These are phyloP conservation scores for Gavialis gangeticus DNA, from an alignment of 2,113 vertebrate species.

Conservation along the genomic window DNA sequence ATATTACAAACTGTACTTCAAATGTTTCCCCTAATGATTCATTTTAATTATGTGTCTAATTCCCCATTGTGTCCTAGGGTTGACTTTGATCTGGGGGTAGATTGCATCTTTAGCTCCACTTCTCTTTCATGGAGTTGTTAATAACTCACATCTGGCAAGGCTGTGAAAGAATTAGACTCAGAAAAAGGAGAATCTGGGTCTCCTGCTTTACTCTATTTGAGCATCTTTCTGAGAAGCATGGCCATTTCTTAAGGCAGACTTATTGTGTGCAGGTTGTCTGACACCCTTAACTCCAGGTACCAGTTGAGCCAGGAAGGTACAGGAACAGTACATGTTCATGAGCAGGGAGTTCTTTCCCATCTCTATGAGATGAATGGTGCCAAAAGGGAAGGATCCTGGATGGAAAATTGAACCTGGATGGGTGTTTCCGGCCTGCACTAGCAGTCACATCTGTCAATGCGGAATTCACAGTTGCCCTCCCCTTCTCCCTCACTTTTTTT, in stretches of 20 bases:
- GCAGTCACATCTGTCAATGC: neutral
- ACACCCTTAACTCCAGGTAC: too few species aligned
- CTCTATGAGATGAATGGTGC: neutral
- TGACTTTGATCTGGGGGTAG: neutral
- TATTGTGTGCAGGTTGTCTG: too few species aligned
- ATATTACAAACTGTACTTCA: neutral
- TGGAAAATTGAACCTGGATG: neutral
- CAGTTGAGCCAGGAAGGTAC: too few species aligned
- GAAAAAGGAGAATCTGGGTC: neutral
- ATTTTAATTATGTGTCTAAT: neutral
- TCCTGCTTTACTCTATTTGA: too few species aligned
- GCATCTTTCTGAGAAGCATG: too few species aligned
- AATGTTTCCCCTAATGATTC: neutral
- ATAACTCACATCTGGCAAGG: neutral
- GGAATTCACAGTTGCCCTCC: neutral
- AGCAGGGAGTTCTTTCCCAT: neutral
- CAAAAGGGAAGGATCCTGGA: neutral
- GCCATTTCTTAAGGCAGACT: too few species aligned
- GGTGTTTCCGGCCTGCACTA: neutral
- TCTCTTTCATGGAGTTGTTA: neutral
- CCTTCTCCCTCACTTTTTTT: neutral
- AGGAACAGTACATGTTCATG: too few species aligned
- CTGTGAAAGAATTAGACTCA: neutral
- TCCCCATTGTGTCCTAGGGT: neutral
- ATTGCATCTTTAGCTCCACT: neutral